Base-by-base conservation (phyloP, 2,797 vertebrate genomes). In the Myripristis murdjan region DNA sequence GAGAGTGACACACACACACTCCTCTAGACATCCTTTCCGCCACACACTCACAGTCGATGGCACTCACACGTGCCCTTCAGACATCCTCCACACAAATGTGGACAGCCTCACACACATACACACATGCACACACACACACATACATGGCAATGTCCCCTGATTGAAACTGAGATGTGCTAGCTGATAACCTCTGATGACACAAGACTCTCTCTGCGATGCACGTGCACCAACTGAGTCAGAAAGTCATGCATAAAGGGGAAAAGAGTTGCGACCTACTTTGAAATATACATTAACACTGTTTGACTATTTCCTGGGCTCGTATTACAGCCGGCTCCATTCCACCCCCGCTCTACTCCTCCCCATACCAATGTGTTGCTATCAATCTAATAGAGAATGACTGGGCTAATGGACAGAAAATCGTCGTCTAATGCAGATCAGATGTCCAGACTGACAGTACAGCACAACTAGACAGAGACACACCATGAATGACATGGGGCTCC, bases 371-470 rank as follows among this genome's bases (percentile, higher is more conserved):
- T 87, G 67, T 58, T 74, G 44, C 53, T 49, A 46, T 68, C 80
- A 64, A 37, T 70, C 48, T 83, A 76, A 88, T 67, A 58, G 52
- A 69, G 47, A 83, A 58, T 12, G 54, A 48, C 70, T 60, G 47
- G 70, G 61, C 71, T 83, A 74, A 87, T 73, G 75, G 80, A 84
- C 77, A 84, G 49, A 82, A 85, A 82, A 81, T 70, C 70, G 58
- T 84, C 64, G 51, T 68, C 59, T 85, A 78, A 86, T 84, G 78
- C 54, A 70, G 77, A 84, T 88, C 81, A 85, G 81, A 89, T 84
- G 82, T 61, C 81, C 14, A 63, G 77, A 85, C 49, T 79, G 83
- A 84, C 87, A 73, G 61, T 6, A 23, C 22, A 56, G 64, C 35
- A 56, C 62, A 60, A 66, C 5, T 1, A 59, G 46, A 39, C 68